Conservation (phyloP, 2,113 vertebrate genomes). For the Myodes glareolus region DNA sequence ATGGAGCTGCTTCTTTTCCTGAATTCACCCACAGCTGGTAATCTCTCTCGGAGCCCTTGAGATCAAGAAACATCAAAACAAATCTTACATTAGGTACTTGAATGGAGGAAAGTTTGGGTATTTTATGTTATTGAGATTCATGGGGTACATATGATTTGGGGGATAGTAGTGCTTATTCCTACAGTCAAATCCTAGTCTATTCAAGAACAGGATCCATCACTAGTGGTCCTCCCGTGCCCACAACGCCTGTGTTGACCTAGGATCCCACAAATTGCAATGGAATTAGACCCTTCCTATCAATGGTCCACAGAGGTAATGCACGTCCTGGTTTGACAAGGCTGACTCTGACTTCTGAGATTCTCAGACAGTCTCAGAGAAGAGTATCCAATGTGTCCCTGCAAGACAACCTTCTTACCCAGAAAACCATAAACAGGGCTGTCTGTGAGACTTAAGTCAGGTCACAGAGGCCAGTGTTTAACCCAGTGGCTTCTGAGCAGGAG, state of each 20-base stretch:
- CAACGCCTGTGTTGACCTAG: not conserved
- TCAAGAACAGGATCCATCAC: not conserved
- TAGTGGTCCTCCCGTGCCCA: not conserved
- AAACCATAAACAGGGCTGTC: not conserved
- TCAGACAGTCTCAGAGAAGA: slow-evolving; percentile 17
- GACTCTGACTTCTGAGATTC: slow-evolving; percentile 3
- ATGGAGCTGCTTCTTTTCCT: slow-evolving; percentile 95
- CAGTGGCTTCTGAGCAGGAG: not conserved
- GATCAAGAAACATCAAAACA: slow-evolving; percentile 64
- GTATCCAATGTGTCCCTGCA: not conserved
- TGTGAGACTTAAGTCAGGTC: slow-evolving; percentile 21
- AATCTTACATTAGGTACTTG: not conserved
- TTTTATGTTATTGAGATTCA: not conserved
- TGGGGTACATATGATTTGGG: not conserved
- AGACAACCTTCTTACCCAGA: slow-evolving; percentile 24
- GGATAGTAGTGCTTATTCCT: not conserved
- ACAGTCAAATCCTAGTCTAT: not conserved
- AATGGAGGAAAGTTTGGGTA: not conserved
- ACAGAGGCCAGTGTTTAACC: slow-evolving; percentile 2
- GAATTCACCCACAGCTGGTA: slow-evolving; percentile 97
- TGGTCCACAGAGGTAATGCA: not conserved
- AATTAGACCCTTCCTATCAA: not conserved
- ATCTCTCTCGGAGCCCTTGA: slow-evolving; percentile 93
- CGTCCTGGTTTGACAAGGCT: not conserved
- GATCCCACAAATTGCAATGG: not conserved